Conservation (phyloP, 2,888 invertebrate species). For the Hetaerina titia region DNA sequence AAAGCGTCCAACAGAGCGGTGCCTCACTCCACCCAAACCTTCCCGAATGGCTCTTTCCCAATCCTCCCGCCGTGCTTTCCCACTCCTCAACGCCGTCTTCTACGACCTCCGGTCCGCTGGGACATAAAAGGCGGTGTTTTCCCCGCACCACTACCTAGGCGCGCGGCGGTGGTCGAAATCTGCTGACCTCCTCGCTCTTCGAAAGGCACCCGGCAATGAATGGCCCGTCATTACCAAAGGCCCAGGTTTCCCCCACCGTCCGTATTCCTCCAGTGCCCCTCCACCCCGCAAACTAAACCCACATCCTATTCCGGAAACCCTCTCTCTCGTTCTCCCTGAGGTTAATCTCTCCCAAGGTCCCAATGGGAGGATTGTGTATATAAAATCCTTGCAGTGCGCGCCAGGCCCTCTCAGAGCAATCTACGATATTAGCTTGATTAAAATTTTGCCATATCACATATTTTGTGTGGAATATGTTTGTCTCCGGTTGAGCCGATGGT, state of each 20-base stretch:
- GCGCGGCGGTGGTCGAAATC: conserved; percentile 31
- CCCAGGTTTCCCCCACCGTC: neutral
- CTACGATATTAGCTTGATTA: conserved; percentile 35
- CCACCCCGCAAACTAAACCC: neutral
- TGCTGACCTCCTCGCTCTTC: conserved; percentile 47
- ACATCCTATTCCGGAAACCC: neutral
- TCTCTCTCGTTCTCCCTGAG: neutral
- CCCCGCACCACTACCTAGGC: neutral
- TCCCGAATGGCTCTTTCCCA: neutral
- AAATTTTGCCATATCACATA: conserved; percentile 25
- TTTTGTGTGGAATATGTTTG: neutral
- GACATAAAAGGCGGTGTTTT: conserved; percentile 50
- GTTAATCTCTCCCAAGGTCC: conserved; percentile 29
- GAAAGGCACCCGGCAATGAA: conserved; percentile 46
- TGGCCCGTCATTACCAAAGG: conserved; percentile 60
- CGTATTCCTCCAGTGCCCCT: neutral
- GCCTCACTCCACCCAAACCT: neutral
- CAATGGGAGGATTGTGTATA: conserved; percentile 4
- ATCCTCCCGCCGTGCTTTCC: neutral
- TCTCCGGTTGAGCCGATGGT: neutral
- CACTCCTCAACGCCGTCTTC: neutral
- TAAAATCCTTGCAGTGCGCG: neutral
- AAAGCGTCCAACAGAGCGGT: neutral
- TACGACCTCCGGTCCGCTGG: neutral
- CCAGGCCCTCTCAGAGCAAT: neutral